Conservation (phyloP, 1,140 invertebrate genomes). For the Lepidurus arcticus region DNA sequence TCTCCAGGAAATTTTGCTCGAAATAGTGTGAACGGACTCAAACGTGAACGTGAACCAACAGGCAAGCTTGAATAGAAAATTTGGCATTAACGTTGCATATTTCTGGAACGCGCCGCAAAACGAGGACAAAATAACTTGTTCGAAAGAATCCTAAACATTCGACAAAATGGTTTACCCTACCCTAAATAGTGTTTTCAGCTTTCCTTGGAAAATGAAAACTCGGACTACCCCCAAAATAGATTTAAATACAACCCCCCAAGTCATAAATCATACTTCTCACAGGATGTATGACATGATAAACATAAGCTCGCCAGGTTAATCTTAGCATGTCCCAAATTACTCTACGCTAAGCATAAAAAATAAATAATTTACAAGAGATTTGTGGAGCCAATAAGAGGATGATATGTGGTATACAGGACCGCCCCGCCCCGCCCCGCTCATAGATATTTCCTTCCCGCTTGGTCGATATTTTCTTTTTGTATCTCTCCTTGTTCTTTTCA, state of each 20-base stretch:
- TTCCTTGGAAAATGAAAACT: too few species aligned
- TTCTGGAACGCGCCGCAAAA: not conserved
- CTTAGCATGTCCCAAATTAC: not conserved
- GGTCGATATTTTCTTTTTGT: too few species aligned
- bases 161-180: not conserved
- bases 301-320: not conserved
- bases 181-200: not conserved
- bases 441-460: too few species aligned
- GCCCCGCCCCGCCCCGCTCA: not conserved
- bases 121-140: not conserved
- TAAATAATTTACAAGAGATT: not conserved
- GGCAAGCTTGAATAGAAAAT: not conserved
- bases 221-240: too few species aligned
- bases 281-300: not conserved
- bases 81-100: not conserved
- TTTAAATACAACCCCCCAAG: too few species aligned
- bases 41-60: not conserved
- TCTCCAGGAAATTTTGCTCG: not conserved
- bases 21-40: not conserved
- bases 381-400: not conserved
- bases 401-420: not conserved
- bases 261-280: too few species aligned
- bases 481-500: too few species aligned
- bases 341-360: not conserved
- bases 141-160: not conserved